Percentiles rank a stretch among this genome's conserved stretches.
Conservation (phyloP, 2,888 invertebrate genomes). For the Sphecodes monilicornis region DNA sequence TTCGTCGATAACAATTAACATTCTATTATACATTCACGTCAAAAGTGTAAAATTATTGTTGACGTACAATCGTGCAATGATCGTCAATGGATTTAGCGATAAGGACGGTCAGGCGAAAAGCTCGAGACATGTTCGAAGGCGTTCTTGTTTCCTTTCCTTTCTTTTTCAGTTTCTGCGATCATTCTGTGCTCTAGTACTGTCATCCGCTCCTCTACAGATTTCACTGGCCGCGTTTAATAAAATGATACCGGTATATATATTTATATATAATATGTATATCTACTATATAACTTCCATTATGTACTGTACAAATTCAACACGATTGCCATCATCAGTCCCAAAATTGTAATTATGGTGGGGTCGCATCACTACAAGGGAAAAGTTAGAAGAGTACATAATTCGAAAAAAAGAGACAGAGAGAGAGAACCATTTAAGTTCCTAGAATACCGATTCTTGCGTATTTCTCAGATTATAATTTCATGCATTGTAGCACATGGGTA, state of each 20-base stretch:
- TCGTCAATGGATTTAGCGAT: conserved; percentile 31
- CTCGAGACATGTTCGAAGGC: conserved; percentile 36
- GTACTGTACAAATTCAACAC: conserved; percentile 76
- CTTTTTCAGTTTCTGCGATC: conserved; percentile 11
- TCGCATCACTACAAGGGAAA: conserved; percentile 34
- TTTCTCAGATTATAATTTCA: conserved; percentile 30
- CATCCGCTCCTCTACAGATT: conserved; percentile 49
- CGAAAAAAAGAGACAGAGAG: conserved; percentile 21
- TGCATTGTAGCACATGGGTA: conserved; percentile 54
- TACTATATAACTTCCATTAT: conserved; percentile 60
- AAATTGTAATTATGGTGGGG: conserved; percentile 47
- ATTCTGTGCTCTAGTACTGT: conserved; percentile 28
- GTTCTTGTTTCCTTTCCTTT: conserved; percentile 14
- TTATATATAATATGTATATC: conserved; percentile 45
- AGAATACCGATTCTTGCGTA: conserved; percentile 22
- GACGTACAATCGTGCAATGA: conserved; percentile 26
- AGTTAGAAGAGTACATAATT: conserved; percentile 35
- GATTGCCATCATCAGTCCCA: conserved; percentile 60
- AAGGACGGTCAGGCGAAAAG: conserved; percentile 38
- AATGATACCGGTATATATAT: conserved; percentile 55
- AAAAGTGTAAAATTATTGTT: conserved; percentile 36
- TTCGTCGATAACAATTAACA: conserved; percentile 32
- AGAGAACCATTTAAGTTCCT: conserved; percentile 27
- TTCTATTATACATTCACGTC: conserved; percentile 45
- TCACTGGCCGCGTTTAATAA: conserved; percentile 61